These are phyloP conservation scores for Trididemnum nubilum DNA, from an alignment of 23 tunicate genomes.

Conservation along the genomic window DNA sequence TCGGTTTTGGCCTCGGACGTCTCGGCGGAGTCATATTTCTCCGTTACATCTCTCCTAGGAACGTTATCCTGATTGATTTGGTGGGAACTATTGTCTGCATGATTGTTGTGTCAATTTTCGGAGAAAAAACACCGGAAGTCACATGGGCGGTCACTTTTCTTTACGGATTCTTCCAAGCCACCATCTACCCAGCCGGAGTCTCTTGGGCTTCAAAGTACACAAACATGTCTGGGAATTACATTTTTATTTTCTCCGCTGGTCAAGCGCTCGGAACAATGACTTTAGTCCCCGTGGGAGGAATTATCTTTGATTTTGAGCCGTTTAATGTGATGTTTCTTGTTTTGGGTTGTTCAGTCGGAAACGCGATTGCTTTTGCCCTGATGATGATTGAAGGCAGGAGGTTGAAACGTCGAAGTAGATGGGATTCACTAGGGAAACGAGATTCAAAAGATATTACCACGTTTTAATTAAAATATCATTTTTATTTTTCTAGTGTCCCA, in stretches of 20 bases:
- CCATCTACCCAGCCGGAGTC: conserved; percentile 87
- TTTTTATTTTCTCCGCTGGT: conserved; percentile 89
- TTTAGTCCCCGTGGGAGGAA: conserved; percentile 77
- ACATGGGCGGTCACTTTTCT: conserved; percentile 90
- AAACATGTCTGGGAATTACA: conserved; percentile 95
- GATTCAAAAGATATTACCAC: too few species aligned
- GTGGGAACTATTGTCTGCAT: conserved; percentile 70
- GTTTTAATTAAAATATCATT: too few species aligned
- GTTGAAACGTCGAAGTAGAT: conserved; percentile 7
- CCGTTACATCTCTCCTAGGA: conserved; percentile 47
- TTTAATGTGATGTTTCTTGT: conserved; percentile 88
- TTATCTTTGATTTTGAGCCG: conserved; percentile 74
- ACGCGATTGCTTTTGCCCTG: conserved; percentile 55
- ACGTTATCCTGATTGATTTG: conserved; percentile 62
- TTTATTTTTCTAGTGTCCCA: too few species aligned
- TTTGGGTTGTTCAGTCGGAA: conserved; percentile 68
- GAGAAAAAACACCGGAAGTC: conserved; percentile 55
- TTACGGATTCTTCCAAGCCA: conserved; percentile 86
- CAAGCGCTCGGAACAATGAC: conserved; percentile 95
- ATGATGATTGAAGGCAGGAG: conserved; percentile 66
- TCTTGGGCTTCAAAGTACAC: conserved; percentile 92
- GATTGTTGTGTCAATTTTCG: conserved; percentile 69
- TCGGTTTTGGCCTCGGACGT: conserved; percentile 88
- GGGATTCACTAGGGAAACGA: too few species aligned
- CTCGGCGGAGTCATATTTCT: conserved; percentile 64